A percentile compares a stretch with the other conserved stretches of the same genome.
These are phyloP conservation scores for Lonchura striata DNA, from an alignment of 2,113 vertebrate species.

Conservation along the genomic window DNA sequence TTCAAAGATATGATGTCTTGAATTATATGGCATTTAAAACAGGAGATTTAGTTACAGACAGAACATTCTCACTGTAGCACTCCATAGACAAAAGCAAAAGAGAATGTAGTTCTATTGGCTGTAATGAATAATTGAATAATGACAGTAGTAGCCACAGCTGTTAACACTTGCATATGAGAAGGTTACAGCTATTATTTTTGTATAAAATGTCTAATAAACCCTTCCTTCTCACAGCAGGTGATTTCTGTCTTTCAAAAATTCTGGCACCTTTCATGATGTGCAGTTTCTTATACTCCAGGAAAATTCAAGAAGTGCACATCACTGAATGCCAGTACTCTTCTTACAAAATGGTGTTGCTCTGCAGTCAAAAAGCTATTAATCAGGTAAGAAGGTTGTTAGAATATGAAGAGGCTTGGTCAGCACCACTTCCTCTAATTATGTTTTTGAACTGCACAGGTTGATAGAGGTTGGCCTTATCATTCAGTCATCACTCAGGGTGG, in stretches of 20 bases:
- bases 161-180: not conserved
- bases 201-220: not conserved
- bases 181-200: not conserved
- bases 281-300: not conserved
- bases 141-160: not conserved
- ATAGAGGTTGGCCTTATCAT: not conserved
- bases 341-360: not conserved
- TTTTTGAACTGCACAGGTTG: not conserved
- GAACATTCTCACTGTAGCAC: not conserved
- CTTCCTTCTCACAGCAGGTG: not conserved
- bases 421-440: not conserved
- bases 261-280: not conserved
- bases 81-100: not conserved
- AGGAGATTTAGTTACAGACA: not conserved
- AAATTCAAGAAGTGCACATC: not conserved
- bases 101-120: not conserved
- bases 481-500: not conserved
- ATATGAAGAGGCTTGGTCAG: not conserved
- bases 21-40: not conserved
- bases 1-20: not conserved
- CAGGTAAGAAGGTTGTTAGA: not conserved
- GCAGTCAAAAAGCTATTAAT: not conserved
- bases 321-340: not conserved
- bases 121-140: not conserved
- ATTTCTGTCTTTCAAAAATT: not conserved